Conservation (phyloP, 2,113 vertebrate species). For the Conger conger region DNA sequence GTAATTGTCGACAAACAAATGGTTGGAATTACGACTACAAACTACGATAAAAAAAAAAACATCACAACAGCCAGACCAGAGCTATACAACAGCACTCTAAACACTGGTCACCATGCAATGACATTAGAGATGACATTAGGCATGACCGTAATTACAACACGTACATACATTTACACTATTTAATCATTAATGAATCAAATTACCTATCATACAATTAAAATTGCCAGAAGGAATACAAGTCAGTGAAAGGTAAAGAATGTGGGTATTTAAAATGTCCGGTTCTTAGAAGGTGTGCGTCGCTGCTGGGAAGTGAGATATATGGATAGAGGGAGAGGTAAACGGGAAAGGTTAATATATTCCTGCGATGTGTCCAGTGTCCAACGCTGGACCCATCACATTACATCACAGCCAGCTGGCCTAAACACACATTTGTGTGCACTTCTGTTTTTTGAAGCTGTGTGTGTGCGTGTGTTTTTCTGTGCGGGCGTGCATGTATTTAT, state of each 20-base stretch:
- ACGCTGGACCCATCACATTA: conserved; percentile 84
- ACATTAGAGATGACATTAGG: neutral
- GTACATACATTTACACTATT: no score
- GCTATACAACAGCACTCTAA: neutral
- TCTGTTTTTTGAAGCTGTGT: conserved; percentile 67
- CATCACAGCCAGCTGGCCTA: conserved; percentile 81
- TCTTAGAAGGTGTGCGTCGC: neutral
- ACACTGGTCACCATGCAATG: neutral
- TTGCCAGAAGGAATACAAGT: neutral
- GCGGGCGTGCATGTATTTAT: no score
- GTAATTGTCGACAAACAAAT: neutral
- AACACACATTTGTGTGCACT: conserved; percentile 73
- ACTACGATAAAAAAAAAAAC: neutral
- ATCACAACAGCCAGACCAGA: neutral
- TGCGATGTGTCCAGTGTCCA: conserved; percentile 79
- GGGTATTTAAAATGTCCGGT: neutral
- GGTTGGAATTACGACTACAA: neutral
- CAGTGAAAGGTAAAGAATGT: no score
- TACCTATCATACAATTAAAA: no score
- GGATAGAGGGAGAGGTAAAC: neutral
- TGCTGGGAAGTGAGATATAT: neutral
- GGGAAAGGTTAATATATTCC: conserved; percentile 85
- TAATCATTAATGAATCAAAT: no score
- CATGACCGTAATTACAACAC: neutral
- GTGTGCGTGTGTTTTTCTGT: conserved; percentile 25